These are phyloP conservation scores for Trachymyrmex cornetzi DNA, from an alignment of 1,140 invertebrate species.

Conservation along the genomic window DNA sequence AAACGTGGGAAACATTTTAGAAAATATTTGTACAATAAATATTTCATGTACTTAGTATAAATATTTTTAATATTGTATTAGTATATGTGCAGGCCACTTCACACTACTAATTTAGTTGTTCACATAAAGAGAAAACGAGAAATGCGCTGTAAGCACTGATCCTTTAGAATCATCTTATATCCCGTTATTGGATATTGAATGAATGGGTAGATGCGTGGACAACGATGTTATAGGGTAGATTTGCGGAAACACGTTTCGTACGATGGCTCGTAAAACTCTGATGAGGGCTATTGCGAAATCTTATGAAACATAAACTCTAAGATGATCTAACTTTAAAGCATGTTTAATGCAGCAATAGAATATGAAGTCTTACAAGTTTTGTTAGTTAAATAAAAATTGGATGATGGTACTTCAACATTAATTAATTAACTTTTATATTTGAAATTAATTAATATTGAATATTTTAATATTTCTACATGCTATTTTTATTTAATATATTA, in stretches of 20 bases:
- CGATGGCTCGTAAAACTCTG: slow-evolving; percentile 23
- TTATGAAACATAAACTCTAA: slow-evolving; percentile 55
- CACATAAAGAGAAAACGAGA: neutral
- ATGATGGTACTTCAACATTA: neutral
- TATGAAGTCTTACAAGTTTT: neutral
- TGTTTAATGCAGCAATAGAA: slow-evolving; percentile 28
- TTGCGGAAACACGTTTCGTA: slow-evolving; percentile 24
- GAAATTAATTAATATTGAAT: slow-evolving; percentile 15
- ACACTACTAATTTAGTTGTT: neutral
- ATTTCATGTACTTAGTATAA: neutral
- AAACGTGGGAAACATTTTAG: neutral
- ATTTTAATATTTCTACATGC: neutral
- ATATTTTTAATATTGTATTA: neutral
- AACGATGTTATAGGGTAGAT: slow-evolving; percentile 42
- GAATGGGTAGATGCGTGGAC: neutral
- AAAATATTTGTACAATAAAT: neutral
- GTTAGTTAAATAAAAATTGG: neutral
- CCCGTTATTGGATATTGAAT: neutral
- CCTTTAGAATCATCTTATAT: neutral
- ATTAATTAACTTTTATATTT: slow-evolving; percentile 1
- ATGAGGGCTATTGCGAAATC: slow-evolving; percentile 21
- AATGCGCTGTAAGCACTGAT: neutral
- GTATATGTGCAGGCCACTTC: neutral
- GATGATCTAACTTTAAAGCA: neutral
- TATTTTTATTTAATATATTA: neutral